A percentile compares a stretch with the other conserved stretches of the same genome.
These are phyloP conservation scores for Tricholaema leucomelas DNA, from an alignment of 2,113 vertebrate species.

Conservation along the genomic window DNA sequence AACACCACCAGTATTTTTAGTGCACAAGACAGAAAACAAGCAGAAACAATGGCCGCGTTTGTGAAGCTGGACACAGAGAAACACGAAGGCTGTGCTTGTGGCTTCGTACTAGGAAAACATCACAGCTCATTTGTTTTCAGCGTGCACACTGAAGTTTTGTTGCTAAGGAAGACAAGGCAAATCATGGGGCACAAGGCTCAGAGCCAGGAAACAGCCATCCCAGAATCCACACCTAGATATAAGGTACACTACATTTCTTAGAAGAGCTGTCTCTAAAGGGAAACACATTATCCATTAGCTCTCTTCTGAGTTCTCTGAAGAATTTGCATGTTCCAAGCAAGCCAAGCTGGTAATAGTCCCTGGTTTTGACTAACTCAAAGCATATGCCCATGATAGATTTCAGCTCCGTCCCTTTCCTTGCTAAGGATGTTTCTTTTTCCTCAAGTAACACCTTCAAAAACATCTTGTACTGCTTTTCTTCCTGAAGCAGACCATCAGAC, in stretches of 20 bases:
- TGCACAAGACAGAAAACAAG: neutral
- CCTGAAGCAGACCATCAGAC: neutral
- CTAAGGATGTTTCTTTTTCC: neutral
- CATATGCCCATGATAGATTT: neutral
- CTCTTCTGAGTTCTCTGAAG: neutral
- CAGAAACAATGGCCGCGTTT: neutral
- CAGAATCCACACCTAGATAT: neutral
- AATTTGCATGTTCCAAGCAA: neutral
- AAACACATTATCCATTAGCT: neutral
- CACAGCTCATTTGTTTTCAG: neutral
- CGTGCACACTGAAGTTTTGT: neutral
- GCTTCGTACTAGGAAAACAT: neutral
- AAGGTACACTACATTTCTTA: neutral
- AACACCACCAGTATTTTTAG: neutral
- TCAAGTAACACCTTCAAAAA: neutral
- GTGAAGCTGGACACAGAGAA: neutral
- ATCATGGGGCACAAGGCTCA: neutral
- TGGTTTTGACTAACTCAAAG: neutral
- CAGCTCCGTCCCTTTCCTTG: neutral
- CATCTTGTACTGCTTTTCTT: neutral
- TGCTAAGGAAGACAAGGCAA: neutral
- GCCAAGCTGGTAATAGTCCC: neutral
- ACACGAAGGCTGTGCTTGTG: constrained; percentile 15
- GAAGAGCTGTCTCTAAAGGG: neutral
- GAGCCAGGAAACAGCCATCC: neutral